Conservation (phyloP, 37 sponge, comb jelly and placozoan species). For the Diacarnus erythraeanus region DNA sequence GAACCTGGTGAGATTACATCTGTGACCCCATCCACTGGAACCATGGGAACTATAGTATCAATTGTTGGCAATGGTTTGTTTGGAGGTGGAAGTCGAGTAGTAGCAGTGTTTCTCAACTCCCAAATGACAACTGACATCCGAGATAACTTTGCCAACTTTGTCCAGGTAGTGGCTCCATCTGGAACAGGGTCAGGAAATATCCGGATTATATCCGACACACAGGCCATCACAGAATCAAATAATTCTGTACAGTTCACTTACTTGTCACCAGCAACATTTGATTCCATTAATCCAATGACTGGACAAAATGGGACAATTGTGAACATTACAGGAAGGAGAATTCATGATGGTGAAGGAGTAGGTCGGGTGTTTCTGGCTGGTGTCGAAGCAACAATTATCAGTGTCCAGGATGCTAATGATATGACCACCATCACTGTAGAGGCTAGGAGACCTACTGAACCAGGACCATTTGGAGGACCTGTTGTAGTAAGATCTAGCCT, state of each 20-base stretch:
- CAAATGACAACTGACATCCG: conserved; percentile 24
- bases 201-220: conserved; percentile 46
- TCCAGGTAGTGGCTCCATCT: conserved; percentile 57
- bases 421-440: conserved; percentile 19
- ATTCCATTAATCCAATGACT: neutral
- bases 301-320: conserved; percentile 73
- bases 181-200: conserved; percentile 26
- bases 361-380: conserved; percentile 45
- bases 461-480: conserved; percentile 28
- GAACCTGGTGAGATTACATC: conserved; percentile 27
- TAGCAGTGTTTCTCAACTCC: conserved; percentile 24
- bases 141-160: conserved; percentile 10
- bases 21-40: conserved; percentile 54
- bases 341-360: conserved; percentile 38
- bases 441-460: conserved; percentile 38
- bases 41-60: conserved; percentile 61
- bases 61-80: conserved; percentile 57
- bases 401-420: neutral
- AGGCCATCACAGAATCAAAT: conserved; percentile 31
- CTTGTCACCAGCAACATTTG: conserved; percentile 21
- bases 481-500: conserved; percentile 29
- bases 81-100: conserved; percentile 41
- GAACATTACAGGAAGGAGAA: conserved; percentile 29
- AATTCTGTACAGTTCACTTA: conserved; percentile 21
- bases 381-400: conserved; percentile 27